Evolutionary conservation across 2,797 vertebrate genomes (phyloP).

Genomic region (Lindbergichthys nudifrons): DNA sequence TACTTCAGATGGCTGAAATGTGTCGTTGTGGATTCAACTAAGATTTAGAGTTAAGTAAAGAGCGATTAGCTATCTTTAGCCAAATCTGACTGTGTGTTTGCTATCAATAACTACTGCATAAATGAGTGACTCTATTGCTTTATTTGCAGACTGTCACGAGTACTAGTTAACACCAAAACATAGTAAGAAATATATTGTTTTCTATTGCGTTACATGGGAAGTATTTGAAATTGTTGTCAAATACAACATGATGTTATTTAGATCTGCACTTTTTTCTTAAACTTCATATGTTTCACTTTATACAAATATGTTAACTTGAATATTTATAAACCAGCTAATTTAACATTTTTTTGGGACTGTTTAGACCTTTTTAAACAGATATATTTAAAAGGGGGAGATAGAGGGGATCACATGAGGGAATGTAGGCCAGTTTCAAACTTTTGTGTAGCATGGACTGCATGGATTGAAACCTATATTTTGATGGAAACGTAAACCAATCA

Average conservation of each 20-base stretch:
- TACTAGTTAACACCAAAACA: background rate
- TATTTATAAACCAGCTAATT: too few species aligned
- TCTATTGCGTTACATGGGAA: background rate
- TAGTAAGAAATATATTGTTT: background rate
- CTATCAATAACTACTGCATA: background rate
- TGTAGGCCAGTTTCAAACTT: too few species aligned
- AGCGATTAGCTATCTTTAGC: background rate
- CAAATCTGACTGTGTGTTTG: background rate
- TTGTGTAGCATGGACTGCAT: too few species aligned
- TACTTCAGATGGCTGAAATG: background rate
- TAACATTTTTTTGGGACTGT: too few species aligned
- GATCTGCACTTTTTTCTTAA: background rate
- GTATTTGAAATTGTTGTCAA: background rate
- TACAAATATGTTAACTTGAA: too few species aligned
- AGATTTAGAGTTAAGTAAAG: background rate
- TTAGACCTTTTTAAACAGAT: too few species aligned
- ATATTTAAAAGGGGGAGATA: too few species aligned
- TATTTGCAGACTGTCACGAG: background rate
- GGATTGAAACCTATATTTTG: too few species aligned
- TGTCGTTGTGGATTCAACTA: background rate
- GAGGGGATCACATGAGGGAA: background rate
- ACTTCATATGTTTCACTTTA: background rate
- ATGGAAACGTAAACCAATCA: too few species aligned
- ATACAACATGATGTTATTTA: background rate
- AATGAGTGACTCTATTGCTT: background rate